phyloP scores from a whole-genome alignment of 2,888 invertebrate genomes.

The Polydesmus complanatus region DNA sequence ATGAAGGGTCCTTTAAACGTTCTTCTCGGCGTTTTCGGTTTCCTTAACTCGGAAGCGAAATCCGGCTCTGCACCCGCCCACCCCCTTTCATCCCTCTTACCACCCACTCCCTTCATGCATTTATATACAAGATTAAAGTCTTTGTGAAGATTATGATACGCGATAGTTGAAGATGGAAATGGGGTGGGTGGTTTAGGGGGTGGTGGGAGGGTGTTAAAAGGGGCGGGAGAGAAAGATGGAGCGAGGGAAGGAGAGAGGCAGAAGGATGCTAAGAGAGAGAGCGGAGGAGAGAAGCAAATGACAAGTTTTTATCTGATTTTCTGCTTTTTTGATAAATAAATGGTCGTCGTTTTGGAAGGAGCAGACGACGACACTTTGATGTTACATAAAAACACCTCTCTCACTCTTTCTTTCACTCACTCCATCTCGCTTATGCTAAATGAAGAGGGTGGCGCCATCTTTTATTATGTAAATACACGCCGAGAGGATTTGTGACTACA shows the following conservation, averaged over 20 bases:
- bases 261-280: neutral
- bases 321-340: neutral
- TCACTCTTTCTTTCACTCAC: neutral
- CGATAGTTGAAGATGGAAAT: neutral
- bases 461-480: neutral
- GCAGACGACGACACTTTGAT: neutral
- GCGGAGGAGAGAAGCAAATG: neutral
- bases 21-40: no score
- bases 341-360: neutral
- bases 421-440: no score
- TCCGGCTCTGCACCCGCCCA: no score
- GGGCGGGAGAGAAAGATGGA: neutral
- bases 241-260: neutral
- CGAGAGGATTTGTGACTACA: neutral
- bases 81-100: no score
- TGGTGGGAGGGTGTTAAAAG: neutral
- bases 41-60: no score
- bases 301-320: neutral
- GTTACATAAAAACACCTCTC: neutral
- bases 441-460: neutral
- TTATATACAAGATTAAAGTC: neutral
- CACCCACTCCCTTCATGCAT: neutral
- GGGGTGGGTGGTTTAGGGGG: no score
- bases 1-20: no score
- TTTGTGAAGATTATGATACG: neutral